A percentile compares a stretch with the other conserved stretches of the same genome.
These are phyloP conservation scores for Chaenogobius annularis DNA, from an alignment of 2,113 vertebrate species.

Conservation along the genomic window DNA sequence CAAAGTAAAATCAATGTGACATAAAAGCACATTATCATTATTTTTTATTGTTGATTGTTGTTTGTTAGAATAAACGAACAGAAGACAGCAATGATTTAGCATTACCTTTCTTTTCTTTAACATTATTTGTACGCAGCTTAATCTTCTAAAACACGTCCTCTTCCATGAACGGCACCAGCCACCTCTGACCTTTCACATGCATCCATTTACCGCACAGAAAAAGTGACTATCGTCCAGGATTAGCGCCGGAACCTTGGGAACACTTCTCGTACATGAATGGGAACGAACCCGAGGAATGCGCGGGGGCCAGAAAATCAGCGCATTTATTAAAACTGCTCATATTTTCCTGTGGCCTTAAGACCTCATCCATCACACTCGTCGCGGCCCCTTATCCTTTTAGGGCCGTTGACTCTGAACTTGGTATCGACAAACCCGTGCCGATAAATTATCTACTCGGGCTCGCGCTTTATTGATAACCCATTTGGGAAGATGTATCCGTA, in stretches of 20 bases:
- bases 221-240: conserved; percentile 31
- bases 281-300: conserved; percentile 38
- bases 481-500: conserved; percentile 83
- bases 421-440: conserved; percentile 82
- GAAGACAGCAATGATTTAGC: too few species aligned
- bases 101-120: too few species aligned
- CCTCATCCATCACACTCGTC: conserved; percentile 71
- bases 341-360: conserved; percentile 62
- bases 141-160: too few species aligned
- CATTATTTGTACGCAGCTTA: too few species aligned
- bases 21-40: too few species aligned
- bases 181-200: conserved; percentile 26
- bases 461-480: conserved; percentile 82
- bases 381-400: conserved; percentile 76
- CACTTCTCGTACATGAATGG: conserved; percentile 8
- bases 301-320: conserved; percentile 48
- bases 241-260: conserved; percentile 45
- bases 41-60: too few species aligned
- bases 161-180: too few species aligned
- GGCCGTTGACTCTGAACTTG: conserved; percentile 78
- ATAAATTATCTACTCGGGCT: conserved; percentile 76
- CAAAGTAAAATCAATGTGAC: too few species aligned
- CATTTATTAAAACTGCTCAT: conserved; percentile 74
- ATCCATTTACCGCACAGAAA: conserved; percentile 38
- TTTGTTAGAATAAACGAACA: too few species aligned